Evolutionary conservation across 1,140 invertebrate genomes (phyloP).

Genomic region (Pectinophora gossypiella): DNA sequence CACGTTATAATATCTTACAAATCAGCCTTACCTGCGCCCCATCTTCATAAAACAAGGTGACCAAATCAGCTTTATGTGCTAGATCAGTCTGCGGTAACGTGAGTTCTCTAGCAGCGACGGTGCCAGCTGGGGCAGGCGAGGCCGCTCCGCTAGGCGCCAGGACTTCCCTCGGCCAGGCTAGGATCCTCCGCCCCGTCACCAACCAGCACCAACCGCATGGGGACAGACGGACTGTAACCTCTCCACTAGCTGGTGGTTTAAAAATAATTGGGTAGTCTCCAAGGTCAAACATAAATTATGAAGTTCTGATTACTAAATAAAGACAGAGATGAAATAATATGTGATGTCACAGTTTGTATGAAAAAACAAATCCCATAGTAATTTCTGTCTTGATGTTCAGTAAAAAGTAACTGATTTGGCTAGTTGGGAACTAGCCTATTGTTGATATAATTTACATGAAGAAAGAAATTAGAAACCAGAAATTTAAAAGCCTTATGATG

Average conservation of each 20-base stretch:
- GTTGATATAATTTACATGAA: too few relatives aligned
- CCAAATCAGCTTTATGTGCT: constrained; percentile 92
- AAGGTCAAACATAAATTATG: too few relatives aligned
- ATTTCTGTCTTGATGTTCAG: too few relatives aligned
- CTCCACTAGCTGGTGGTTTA: constrained; percentile 69
- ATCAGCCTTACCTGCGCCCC: constrained; percentile 80
- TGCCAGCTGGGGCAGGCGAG: constrained; percentile 5
- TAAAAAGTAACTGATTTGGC: too few relatives aligned
- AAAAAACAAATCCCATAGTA: too few relatives aligned
- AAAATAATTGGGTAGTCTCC: constrained; percentile 22
- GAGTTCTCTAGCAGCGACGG: constrained; percentile 79
- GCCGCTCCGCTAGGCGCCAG: constrained; percentile 17
- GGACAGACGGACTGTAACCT: constrained; percentile 73
- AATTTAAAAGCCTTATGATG: too few relatives aligned
- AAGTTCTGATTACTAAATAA: too few relatives aligned
- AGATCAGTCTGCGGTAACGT: constrained; percentile 93
- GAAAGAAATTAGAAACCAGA: too few relatives aligned
- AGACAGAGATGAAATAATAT: too few relatives aligned
- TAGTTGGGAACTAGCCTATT: too few relatives aligned
- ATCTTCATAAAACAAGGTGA: constrained; percentile 84
- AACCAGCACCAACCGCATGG: constrained; percentile 82
- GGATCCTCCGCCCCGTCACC: constrained; percentile 88
- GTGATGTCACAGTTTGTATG: too few relatives aligned
- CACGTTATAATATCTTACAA: too few relatives aligned
- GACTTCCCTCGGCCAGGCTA: constrained; percentile 89